Evolutionary conservation across 2,113 vertebrate genomes (phyloP), one percentile per base, ranked within the genome.

Genomic region (Oryzias woworae): DNA sequence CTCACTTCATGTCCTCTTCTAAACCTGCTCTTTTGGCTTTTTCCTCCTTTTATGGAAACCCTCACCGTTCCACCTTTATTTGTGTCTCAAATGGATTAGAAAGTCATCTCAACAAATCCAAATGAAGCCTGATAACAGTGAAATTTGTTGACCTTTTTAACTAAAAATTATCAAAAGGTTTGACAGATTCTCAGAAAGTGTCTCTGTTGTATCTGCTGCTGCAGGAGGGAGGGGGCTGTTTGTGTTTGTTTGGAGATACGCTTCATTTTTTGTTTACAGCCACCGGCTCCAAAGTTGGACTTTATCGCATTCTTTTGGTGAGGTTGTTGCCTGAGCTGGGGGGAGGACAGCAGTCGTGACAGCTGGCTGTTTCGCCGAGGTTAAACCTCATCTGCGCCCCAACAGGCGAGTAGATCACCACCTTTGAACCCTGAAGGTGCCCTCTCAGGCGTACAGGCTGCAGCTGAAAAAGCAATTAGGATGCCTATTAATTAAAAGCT

Each of bases 401-500:
- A 77, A 88, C 83, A 84, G 77, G 45, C 47, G 74, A 72, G 73
- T 66, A 87, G 84, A 90, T 72, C 81, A 80, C 76, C 61, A 68
- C 72, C 78, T 77, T 69, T 57, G 20, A 73, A 67, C 58, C 73
- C 75, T 17, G 62, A 75, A 71, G 78, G 80, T 78, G 83, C 80
- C 73, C 68, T 64, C 49, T 16, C 66, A 42, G 82, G 78, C 81
- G 80, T 82, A 83, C 71, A 61, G 71, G 77, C 72, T 67, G 81
- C 82, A 84, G 77, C 86, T 88, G 83, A 81, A 86, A 68, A 88
- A 89, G 86, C 82, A 88, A 80, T 58, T 7, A 58, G 36, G 69
- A 81, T 73, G 26, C 51, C 61, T 64, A 44, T 26, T 20, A 20
- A 20, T 20, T 20, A 20, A 20, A 1, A 20, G 20, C 20, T 20